Evolutionary conservation across 30 jellyfish, hydroid and myxozoan species (phyloP).

Genomic region (Hydra vulgaris): DNA sequence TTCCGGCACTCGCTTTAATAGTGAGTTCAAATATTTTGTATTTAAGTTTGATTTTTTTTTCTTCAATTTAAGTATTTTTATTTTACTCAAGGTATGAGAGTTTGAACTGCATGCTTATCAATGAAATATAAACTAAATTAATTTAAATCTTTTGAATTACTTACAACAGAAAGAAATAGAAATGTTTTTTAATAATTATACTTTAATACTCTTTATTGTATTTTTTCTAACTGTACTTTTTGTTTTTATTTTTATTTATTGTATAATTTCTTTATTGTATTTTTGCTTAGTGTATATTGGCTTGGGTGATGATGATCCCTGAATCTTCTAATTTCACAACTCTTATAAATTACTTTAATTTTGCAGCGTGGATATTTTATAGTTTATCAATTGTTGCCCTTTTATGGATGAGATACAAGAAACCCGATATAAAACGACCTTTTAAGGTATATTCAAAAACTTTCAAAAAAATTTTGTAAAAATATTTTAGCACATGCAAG

Average conservation of each 20-base stretch:
- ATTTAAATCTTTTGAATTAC: too few species aligned
- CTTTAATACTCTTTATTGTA: background rate
- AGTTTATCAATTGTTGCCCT: conserved; percentile 18
- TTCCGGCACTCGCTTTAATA: conserved; percentile 21
- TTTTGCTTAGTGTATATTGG: conserved; percentile 3
- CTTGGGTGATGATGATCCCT: conserved; percentile 26
- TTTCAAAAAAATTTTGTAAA: background rate
- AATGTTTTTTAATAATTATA: too few species aligned
- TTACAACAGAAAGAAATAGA: too few species aligned
- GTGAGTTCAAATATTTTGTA: too few species aligned
- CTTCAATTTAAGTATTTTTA: too few species aligned
- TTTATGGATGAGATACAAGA: conserved; percentile 24
- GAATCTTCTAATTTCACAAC: conserved; percentile 30
- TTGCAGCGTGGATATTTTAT: conserved; percentile 29
- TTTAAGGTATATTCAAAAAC: conserved; percentile 11
- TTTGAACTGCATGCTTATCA: too few species aligned
- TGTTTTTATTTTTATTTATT: background rate
- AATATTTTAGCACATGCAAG: conserved; percentile 3
- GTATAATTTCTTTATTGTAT: background rate
- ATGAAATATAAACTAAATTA: too few species aligned
- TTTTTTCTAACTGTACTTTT: background rate
- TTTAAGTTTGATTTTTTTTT: too few species aligned
- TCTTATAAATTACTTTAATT: conserved; percentile 21
- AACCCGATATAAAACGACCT: conserved; percentile 25
- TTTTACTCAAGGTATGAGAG: too few species aligned